Evolutionary conservation across 2,797 vertebrate genomes (phyloP), one percentile per base, ranked within the genome.

Genomic region (Alcedo quadribrachys): DNA sequence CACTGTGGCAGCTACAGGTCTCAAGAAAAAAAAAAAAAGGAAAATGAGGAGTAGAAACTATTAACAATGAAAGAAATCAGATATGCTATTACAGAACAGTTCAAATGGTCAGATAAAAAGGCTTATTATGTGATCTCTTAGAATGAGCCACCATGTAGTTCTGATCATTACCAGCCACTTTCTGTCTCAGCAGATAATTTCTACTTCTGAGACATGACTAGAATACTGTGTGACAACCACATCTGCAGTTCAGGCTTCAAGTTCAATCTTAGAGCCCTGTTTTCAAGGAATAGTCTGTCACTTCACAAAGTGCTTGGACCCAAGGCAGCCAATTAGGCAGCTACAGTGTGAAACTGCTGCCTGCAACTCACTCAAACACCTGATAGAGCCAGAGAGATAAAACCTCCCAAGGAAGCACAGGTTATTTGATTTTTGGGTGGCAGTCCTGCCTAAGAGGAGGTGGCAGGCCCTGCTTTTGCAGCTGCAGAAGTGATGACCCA

Each of bases 101-200:
- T 95, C 81, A 90, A 94, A 96, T 33, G 93, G 92, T 91, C 94
- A 96, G 63, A 89, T 77, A 74, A 93, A 85, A 88, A 93, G 78
- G 66, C 55, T 96, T 87, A 95, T 96, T 92, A 92, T 82, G 61
- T 74, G 57, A 30, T 60, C 79, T 92, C 68, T 82, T 43, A 61
- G 79, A 90, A 87, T 37, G 50, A 94, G 53, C 54, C 53, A 82
- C 70, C 55, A 35, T 62, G 55, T 89, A 85, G 87, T 91, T 95
- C 85, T 15, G 9, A 91, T 93, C 42, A 81, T 92, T 94, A 79
- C 84, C 55, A 82, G 62, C 28, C 74, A 69, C 71, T 94, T 95
- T 90, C 58, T 76, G 13, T 69, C 90, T 79, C 89, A 95, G 91
- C 68, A 92, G 80, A 92, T 87, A 92, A 96, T 92, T 94, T 71